These are phyloP conservation scores for Frieseomelitta varia DNA, from an alignment of 1,140 invertebrate genomes.

Conservation along the genomic window DNA sequence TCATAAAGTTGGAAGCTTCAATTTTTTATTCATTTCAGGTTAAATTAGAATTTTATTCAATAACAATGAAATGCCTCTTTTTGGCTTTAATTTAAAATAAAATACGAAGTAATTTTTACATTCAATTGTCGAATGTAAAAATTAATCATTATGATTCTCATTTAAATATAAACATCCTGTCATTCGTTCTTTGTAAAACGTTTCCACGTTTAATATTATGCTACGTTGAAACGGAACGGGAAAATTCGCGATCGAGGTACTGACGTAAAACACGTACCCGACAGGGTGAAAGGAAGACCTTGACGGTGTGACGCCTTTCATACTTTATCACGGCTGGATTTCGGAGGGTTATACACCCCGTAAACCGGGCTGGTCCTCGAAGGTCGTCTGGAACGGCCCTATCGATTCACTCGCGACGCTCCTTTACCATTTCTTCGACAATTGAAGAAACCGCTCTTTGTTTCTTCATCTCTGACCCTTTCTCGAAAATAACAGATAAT, in stretches of 20 bases:
- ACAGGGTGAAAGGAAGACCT: constrained; percentile 1
- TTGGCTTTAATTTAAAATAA: too few species aligned
- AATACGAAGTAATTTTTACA: too few species aligned
- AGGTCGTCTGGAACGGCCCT: constrained; percentile 79
- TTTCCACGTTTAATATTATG: neutral
- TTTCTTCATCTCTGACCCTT: neutral
- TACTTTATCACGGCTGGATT: constrained; percentile 65
- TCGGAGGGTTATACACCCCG: constrained; percentile 67
- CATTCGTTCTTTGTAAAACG: too few species aligned
- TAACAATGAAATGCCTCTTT: too few species aligned
- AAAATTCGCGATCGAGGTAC: neutral
- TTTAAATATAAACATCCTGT: too few species aligned
- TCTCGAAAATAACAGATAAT: neutral
- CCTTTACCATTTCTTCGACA: neutral
- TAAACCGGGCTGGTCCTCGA: constrained; percentile 58
- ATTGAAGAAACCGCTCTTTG: neutral
- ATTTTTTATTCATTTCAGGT: too few species aligned
- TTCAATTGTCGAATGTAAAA: too few species aligned
- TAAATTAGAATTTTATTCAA: too few species aligned
- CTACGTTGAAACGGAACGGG: neutral
- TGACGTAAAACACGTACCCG: neutral
- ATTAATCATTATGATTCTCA: too few species aligned
- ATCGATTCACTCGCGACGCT: constrained; percentile 71
- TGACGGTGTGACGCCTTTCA: constrained; percentile 39
- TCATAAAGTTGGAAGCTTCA: too few species aligned